phyloP scores from a whole-genome alignment of 2,888 invertebrate species.

The Sicus ferrugineus region DNA sequence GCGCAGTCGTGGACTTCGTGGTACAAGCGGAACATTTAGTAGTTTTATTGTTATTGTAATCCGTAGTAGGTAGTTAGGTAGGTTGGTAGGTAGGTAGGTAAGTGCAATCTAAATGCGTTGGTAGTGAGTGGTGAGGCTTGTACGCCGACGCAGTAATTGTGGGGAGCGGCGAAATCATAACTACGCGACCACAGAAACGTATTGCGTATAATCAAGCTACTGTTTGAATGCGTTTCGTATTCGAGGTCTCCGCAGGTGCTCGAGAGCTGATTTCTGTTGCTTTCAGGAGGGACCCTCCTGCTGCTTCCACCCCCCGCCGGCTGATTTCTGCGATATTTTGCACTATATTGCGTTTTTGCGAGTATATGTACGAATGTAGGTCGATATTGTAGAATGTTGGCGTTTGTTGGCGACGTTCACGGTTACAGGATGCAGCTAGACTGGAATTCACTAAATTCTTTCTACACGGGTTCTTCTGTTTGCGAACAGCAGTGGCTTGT shows the following conservation, averaged over 20 bases:
- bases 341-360: background rate
- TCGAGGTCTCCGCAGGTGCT: background rate
- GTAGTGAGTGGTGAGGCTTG: constrained; percentile 9
- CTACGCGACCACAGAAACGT: too few species aligned
- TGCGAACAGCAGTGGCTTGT: too few species aligned
- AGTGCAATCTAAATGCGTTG: constrained; percentile 1
- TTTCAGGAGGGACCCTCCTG: background rate
- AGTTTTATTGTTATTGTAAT: background rate
- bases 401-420: background rate
- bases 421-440: constrained; percentile 2
- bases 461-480: too few species aligned
- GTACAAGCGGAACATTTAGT: background rate
- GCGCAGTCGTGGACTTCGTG: background rate
- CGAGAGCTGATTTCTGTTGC: too few species aligned
- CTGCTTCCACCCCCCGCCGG: background rate
- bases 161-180: background rate
- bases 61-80: constrained; percentile 4
- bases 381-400: background rate
- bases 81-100: background rate
- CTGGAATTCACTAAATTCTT: background rate
- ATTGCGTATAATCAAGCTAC: too few species aligned
- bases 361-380: background rate
- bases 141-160: background rate
- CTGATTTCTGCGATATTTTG: background rate
- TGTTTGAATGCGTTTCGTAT: too few species aligned